Percentiles rank a stretch among this genome's conserved stretches.
These are phyloP conservation scores for Drosophila lacteicornis DNA, from an alignment of 1,140 invertebrate genomes.

Conservation along the genomic window DNA sequence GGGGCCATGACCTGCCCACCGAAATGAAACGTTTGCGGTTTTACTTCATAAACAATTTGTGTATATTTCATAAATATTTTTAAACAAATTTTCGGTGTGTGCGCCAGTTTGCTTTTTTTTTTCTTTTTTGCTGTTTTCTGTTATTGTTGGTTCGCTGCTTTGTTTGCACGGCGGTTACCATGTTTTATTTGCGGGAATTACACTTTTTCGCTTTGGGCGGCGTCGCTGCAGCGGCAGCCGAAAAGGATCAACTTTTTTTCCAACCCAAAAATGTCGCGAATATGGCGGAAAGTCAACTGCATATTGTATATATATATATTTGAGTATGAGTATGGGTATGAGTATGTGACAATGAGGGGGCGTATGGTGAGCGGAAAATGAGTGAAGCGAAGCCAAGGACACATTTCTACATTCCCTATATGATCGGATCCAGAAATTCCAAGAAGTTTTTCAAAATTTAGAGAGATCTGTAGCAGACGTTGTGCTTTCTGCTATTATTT, in stretches of 20 bases:
- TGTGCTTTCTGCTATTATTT: too few relatives aligned
- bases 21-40: conserved; percentile 70
- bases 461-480: neutral
- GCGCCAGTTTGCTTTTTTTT: conserved; percentile 9
- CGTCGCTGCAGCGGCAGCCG: neutral
- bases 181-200: conserved; percentile 69
- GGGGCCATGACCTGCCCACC: conserved; percentile 42
- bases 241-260: conserved; percentile 71
- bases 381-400: neutral
- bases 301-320: conserved; percentile 6
- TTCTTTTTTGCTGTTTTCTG: conserved; percentile 5
- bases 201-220: conserved; percentile 36
- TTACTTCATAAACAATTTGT: conserved; percentile 76
- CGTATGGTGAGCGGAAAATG: neutral
- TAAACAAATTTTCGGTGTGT: conserved; percentile 47
- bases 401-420: neutral
- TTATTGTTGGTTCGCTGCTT: conserved; percentile 30
- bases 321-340: conserved; percentile 4
- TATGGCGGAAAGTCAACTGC: conserved; percentile 67
- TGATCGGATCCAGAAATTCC: neutral
- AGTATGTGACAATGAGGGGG: neutral
- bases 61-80: conserved; percentile 71
- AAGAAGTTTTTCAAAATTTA: neutral
- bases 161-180: conserved; percentile 56
- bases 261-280: conserved; percentile 31